A percentile compares a stretch with the other conserved stretches of the same genome.
Conservation (phyloP, 53 echinoderm and acorn worm species). For the Echinometra lucunter region DNA sequence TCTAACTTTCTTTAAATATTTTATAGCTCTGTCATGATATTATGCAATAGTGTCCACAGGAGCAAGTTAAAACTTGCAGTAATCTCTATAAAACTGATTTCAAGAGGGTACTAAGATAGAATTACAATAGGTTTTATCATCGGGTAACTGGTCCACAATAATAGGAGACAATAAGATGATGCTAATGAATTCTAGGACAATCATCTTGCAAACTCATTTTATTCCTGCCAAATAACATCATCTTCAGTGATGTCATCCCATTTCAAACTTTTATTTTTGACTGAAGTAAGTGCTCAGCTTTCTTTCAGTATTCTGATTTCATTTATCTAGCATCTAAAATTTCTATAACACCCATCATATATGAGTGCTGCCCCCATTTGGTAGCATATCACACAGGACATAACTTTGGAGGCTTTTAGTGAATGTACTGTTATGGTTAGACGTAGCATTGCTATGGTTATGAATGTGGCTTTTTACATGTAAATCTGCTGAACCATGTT, state of each 20-base stretch:
- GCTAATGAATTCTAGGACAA: slow-evolving; percentile 13
- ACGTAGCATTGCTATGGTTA: too few species aligned
- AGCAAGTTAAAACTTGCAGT: not conserved
- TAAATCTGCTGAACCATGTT: too few species aligned
- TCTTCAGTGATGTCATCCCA: not conserved
- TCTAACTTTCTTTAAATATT: not conserved
- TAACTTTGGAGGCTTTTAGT: too few species aligned
- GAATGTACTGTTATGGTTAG: too few species aligned
- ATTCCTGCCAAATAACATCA: not conserved
- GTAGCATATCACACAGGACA: not conserved
- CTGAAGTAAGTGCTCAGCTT: not conserved
- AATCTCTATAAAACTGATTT: not conserved
- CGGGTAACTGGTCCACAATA: not conserved
- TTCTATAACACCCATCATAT: not conserved
- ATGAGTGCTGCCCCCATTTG: not conserved
- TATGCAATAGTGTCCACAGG: not conserved
- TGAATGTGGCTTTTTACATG: too few species aligned
- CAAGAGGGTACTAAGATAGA: not conserved
- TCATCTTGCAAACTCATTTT: not conserved
- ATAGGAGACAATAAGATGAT: not conserved
- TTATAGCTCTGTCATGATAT: not conserved
- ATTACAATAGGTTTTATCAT: not conserved
- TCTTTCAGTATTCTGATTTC: not conserved
- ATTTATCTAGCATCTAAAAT: not conserved
- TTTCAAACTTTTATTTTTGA: not conserved